Evolutionary conservation across 2,888 invertebrate genomes (phyloP).

Genomic region (Hofmannophila pseudospretella): DNA sequence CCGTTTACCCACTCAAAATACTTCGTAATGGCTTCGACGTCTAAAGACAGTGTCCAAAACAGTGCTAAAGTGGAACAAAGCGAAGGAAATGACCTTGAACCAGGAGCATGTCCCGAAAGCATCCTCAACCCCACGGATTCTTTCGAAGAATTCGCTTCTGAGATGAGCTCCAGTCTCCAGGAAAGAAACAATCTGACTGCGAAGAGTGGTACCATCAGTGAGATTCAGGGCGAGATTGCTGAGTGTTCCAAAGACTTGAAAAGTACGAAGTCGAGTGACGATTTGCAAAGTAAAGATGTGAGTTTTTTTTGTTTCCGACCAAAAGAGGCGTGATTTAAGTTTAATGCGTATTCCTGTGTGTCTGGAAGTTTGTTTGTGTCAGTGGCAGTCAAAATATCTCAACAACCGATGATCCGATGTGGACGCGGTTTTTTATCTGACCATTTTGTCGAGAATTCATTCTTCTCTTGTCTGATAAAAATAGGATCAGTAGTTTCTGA

Average conservation of each 20-base stretch:
- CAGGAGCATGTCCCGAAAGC: slow-evolving; percentile 77
- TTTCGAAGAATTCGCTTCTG: slow-evolving; percentile 82
- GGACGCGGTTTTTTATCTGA: too few species aligned
- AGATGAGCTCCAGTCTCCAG: slow-evolving; percentile 81
- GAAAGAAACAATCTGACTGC: slow-evolving; percentile 72
- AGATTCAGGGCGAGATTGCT: slow-evolving; percentile 76
- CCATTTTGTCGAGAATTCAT: too few species aligned
- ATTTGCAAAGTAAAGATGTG: slow-evolving; percentile 60
- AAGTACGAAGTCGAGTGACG: slow-evolving; percentile 54
- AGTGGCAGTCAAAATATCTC: too few species aligned
- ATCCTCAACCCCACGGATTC: slow-evolving; percentile 84
- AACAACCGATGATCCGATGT: too few species aligned
- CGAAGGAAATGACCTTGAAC: slow-evolving; percentile 50
- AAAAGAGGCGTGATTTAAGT: too few species aligned
- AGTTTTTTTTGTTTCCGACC: slow-evolving; percentile 28
- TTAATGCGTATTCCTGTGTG: too few species aligned
- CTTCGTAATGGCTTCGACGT: slow-evolving; percentile 57
- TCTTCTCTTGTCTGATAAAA: too few species aligned
- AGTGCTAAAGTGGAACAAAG: slow-evolving; percentile 20
- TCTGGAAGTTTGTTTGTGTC: too few species aligned
- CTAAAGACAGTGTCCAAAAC: slow-evolving; percentile 39
- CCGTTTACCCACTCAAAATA: too few species aligned
- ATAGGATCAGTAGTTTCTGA: too few species aligned
- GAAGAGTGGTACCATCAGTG: slow-evolving; percentile 77
- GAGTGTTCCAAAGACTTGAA: slow-evolving; percentile 51